Conservation (phyloP, 2,888 invertebrate genomes). For the Drosophila neoperkinsi region DNA sequence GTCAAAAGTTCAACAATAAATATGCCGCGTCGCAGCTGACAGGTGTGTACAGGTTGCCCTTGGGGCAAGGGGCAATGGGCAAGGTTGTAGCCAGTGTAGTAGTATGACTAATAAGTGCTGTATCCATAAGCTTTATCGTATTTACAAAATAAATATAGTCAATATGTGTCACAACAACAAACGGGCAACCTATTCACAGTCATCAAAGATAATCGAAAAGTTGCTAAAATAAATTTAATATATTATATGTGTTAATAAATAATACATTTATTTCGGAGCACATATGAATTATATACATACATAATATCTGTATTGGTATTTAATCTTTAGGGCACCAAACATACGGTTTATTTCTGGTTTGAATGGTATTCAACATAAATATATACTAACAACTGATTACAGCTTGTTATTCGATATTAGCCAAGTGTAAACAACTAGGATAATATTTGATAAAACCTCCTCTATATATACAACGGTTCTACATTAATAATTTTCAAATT, state of each 20-base stretch:
- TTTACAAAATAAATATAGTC: constrained; percentile 11
- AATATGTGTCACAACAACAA: background rate
- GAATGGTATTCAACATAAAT: background rate
- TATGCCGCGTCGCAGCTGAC: constrained; percentile 75
- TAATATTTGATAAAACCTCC: background rate
- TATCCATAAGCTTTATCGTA: background rate
- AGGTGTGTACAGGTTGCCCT: constrained; percentile 61
- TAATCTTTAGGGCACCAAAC: background rate
- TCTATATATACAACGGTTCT: background rate
- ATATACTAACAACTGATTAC: background rate
- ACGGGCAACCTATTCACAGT: constrained; percentile 8
- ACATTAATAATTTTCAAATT: background rate
- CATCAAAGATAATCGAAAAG: constrained; percentile 15
- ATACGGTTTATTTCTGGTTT: background rate
- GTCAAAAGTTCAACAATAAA: constrained; percentile 81
- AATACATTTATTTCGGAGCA: background rate
- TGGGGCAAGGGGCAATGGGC: constrained; percentile 10
- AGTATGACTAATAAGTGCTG: constrained; percentile 8
- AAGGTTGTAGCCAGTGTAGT: background rate
- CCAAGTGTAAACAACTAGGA: background rate
- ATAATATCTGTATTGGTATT: background rate
- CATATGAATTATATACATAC: background rate
- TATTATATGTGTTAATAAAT: background rate
- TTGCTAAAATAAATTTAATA: background rate
- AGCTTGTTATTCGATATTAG: background rate